Percentiles rank a stretch among this genome's conserved stretches.
These are phyloP conservation scores for Seriola quinqueradiata DNA, from an alignment of 2,113 vertebrate species.

Conservation along the genomic window DNA sequence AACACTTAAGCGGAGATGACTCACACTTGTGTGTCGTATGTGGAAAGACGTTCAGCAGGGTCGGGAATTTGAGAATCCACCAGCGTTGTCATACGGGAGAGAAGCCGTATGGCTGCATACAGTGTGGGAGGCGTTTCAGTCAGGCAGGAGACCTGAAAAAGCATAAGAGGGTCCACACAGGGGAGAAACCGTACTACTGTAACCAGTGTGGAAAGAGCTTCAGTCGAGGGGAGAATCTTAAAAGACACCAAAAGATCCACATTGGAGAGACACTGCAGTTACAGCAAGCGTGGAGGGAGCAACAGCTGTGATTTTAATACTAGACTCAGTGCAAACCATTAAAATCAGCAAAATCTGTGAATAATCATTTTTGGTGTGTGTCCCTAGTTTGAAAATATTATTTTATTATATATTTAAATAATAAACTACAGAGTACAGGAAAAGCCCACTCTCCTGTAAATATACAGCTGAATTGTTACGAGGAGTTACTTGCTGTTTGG, in stretches of 20 bases:
- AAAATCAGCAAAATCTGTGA: not conserved
- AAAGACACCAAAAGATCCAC: slow-evolving; percentile 84
- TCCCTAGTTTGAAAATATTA: not conserved
- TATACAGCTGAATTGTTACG: not conserved
- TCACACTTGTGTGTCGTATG: slow-evolving; percentile 76
- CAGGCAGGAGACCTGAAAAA: slow-evolving; percentile 85
- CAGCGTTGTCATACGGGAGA: slow-evolving; percentile 84
- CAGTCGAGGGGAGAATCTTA: slow-evolving; percentile 83
- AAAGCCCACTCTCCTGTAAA: not conserved
- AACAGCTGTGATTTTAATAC: slow-evolving; percentile 24
- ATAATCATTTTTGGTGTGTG: not conserved
- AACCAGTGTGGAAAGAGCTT: slow-evolving; percentile 84
- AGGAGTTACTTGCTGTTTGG: not conserved
- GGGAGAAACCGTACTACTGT: slow-evolving; percentile 85
- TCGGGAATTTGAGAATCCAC: slow-evolving; percentile 83
- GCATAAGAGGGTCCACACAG: slow-evolving; percentile 84
- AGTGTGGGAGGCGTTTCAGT: slow-evolving; percentile 82
- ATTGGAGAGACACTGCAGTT: slow-evolving; percentile 66
- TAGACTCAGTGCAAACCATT: not conserved
- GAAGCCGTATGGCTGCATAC: slow-evolving; percentile 81
- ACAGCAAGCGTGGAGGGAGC: slow-evolving; percentile 70
- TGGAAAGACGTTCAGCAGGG: slow-evolving; percentile 80
- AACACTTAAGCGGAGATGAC: slow-evolving; percentile 43
- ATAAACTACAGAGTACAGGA: not conserved
- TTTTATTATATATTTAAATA: not conserved